phyloP scores from a whole-genome alignment of 2,888 invertebrate genomes.

The Trypoxylon attenuatum region DNA sequence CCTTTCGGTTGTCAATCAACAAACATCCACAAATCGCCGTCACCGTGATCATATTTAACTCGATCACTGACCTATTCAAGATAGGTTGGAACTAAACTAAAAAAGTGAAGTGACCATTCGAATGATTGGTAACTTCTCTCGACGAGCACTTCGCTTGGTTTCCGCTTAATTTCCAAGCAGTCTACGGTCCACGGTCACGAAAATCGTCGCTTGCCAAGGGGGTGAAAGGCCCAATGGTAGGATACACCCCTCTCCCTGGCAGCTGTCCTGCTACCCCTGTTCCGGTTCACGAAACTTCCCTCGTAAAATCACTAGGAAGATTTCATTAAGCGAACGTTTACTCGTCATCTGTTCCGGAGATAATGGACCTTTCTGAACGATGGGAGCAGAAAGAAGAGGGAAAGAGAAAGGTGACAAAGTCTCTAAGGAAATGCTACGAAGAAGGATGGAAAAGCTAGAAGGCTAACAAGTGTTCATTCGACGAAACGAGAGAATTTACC shows the following conservation, averaged over 20 bases:
- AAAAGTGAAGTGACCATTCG: too few relatives aligned
- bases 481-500: slow-evolving; percentile 46
- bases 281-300: slow-evolving; percentile 56
- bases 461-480: slow-evolving; percentile 39
- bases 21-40: too few relatives aligned
- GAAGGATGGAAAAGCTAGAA: slow-evolving; percentile 19
- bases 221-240: slow-evolving; percentile 8
- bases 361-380: neutral
- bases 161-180: slow-evolving; percentile 46
- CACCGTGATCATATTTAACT: too few relatives aligned
- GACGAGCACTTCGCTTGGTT: slow-evolving; percentile 7
- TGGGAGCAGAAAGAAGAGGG: neutral
- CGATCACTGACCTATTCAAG: too few relatives aligned
- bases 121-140: slow-evolving; percentile 6
- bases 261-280: slow-evolving; percentile 23
- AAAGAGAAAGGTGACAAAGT: neutral
- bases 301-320: slow-evolving; percentile 63
- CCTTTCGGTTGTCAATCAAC: too few relatives aligned
- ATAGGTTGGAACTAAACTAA: too few relatives aligned
- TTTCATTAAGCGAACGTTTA: slow-evolving; percentile 63
- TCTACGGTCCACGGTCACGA: slow-evolving; percentile 29
- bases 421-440: slow-evolving; percentile 9
- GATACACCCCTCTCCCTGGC: neutral
- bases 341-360: slow-evolving; percentile 57
- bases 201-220: slow-evolving; percentile 33